Conservation (phyloP, 1,140 invertebrate genomes). For the Hyposmocoma kahamanoa region DNA sequence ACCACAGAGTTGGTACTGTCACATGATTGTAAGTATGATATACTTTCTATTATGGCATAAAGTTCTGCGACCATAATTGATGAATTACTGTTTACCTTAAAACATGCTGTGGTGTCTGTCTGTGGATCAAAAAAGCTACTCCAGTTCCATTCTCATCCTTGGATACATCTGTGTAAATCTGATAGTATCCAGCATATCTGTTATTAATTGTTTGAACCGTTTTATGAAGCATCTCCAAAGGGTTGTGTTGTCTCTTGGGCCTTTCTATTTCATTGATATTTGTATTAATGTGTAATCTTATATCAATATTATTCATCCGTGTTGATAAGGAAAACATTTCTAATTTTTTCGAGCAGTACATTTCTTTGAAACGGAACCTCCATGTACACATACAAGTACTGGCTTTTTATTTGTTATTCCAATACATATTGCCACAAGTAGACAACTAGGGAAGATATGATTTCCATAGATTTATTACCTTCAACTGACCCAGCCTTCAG, state of each 20-base stretch:
- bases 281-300: background rate
- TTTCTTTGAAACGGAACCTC: no score
- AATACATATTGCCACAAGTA: background rate
- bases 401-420: background rate
- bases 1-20: background rate
- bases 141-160: background rate
- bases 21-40: background rate
- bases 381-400: background rate
- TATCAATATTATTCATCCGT: constrained; percentile 1
- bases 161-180: constrained; percentile 5
- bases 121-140: constrained; percentile 1
- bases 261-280: background rate
- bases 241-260: background rate
- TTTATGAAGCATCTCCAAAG: background rate
- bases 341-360: background rate
- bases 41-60: background rate
- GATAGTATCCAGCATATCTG: background rate
- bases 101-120: background rate
- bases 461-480: background rate
- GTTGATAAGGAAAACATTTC: constrained; percentile 4
- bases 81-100: background rate
- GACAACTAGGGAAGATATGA: background rate
- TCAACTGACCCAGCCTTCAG: background rate
- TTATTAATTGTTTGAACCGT: background rate
- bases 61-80: constrained; percentile 3